phyloP scores from a whole-genome alignment of 2,113 vertebrate species.

The Sardina pilchardus region DNA sequence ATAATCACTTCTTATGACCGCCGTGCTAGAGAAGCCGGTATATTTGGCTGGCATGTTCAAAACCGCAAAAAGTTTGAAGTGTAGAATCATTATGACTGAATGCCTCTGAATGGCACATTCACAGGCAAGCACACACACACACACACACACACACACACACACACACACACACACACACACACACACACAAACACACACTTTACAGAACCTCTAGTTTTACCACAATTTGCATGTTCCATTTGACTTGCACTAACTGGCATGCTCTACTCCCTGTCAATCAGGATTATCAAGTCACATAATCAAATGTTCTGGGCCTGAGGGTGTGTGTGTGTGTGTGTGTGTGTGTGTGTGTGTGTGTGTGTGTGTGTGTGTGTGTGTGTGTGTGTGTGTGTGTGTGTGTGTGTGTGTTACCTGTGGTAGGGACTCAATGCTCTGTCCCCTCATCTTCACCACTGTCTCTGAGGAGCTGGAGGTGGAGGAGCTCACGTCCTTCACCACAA shows the following conservation, averaged over 20 bases:
- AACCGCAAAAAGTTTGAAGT: too few species aligned
- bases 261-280: background rate
- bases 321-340: background rate
- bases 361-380: background rate
- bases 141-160: too few species aligned
- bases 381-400: constrained; percentile 23
- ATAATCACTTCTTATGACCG: too few species aligned
- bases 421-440: constrained; percentile 94
- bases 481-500: constrained; percentile 92
- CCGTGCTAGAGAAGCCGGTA: too few species aligned
- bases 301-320: background rate
- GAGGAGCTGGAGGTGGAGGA: constrained; percentile 98
- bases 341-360: constrained; percentile 26
- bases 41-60: too few species aligned
- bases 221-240: background rate
- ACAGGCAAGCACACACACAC: too few species aligned
- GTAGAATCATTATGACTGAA: too few species aligned
- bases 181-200: too few species aligned
- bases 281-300: background rate
- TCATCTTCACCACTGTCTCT: constrained; percentile 93
- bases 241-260: background rate
- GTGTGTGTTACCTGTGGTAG: constrained; percentile 86
- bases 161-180: too few species aligned
- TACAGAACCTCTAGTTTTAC: background rate
- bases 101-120: too few species aligned